Evolutionary conservation across 1,140 invertebrate genomes (phyloP).

Genomic region (Penaeus indicus): DNA sequence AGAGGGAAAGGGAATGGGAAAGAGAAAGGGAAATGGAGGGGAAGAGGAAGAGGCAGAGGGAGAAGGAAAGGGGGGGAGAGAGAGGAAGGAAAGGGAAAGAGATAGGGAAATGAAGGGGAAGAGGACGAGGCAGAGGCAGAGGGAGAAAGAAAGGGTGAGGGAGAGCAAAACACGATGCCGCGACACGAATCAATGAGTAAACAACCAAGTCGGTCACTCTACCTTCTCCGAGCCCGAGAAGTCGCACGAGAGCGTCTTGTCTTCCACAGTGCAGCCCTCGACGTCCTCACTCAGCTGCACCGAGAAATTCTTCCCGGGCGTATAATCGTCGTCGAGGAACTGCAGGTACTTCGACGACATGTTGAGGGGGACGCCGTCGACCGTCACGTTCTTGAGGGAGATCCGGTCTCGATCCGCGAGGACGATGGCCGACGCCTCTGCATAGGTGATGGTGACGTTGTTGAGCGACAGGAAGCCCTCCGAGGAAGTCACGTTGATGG

Average conservation of each 20-base stretch:
- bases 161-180: too few species aligned
- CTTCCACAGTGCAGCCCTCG: background rate
- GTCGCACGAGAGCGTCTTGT: conserved; percentile 23
- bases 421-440: conserved; percentile 24
- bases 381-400: conserved; percentile 34
- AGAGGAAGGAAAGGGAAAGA: too few species aligned
- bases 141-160: too few species aligned
- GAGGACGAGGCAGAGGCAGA: too few species aligned
- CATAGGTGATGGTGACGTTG: conserved; percentile 39
- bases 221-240: conserved; percentile 7
- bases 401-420: conserved; percentile 22
- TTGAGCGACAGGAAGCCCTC: conserved; percentile 23
- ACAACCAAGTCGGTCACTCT: background rate
- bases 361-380: conserved; percentile 16
- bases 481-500: conserved; percentile 19
- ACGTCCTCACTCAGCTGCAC: background rate
- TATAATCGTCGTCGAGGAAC: conserved; percentile 31
- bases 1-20: too few species aligned
- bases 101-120: too few species aligned
- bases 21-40: too few species aligned
- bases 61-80: too few species aligned
- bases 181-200: too few species aligned
- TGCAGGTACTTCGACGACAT: conserved; percentile 25
- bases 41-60: too few species aligned
- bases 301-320: background rate